Percentiles rank a stretch among this genome's conserved stretches.
These are phyloP conservation scores for Synodontis membranacea DNA, from an alignment of 2,113 vertebrate genomes.

Conservation along the genomic window DNA sequence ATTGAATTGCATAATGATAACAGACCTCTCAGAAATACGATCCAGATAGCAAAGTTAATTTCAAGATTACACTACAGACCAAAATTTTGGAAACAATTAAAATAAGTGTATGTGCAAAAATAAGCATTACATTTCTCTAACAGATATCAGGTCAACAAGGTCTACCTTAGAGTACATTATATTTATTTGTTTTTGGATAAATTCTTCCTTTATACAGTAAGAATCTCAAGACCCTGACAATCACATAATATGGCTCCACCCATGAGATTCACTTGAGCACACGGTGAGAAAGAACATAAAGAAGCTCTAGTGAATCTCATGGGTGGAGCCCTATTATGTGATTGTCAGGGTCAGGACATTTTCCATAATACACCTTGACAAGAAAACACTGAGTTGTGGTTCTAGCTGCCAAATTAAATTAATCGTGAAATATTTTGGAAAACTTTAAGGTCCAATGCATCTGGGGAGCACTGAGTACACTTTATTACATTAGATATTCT, in stretches of 20 bases:
- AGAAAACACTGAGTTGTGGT: background rate
- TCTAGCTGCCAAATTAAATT: background rate
- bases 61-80: background rate
- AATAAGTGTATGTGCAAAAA: too few species aligned
- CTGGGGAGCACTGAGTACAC: background rate
- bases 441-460: background rate
- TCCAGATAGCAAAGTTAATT: background rate
- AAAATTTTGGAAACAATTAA: background rate
- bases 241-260: too few species aligned
- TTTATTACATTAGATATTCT: background rate
- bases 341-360: background rate
- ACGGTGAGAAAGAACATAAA: too few species aligned
- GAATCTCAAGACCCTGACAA: too few species aligned
- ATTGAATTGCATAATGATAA: background rate
- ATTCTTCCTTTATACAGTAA: background rate
- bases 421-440: background rate
- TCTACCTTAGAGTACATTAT: too few species aligned
- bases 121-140: background rate
- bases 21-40: background rate
- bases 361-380: background rate
- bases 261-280: too few species aligned
- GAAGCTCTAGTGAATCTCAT: background rate
- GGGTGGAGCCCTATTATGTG: background rate
- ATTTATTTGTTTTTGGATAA: background rate
- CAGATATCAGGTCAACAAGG: background rate